A percentile compares a stretch with the other conserved stretches of the same genome.
phyloP scores from a whole-genome alignment of 2,113 vertebrate species.

The Xenopus laevis region DNA sequence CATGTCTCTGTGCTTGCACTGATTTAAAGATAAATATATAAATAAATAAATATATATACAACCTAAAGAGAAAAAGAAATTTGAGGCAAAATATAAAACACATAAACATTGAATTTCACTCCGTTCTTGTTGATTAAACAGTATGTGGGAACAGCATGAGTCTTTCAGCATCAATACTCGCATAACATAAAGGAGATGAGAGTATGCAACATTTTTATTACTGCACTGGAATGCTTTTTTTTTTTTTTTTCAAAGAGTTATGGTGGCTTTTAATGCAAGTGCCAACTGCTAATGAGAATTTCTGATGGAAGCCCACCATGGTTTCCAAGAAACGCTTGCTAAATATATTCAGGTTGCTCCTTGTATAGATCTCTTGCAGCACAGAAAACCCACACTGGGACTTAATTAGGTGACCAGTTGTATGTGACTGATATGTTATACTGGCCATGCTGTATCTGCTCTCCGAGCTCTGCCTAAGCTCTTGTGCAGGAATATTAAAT shows the following conservation, averaged over 20 bases:
- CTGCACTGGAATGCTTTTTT: too few relatives aligned
- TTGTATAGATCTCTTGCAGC: constrained; percentile 25
- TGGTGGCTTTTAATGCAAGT: constrained; percentile 1
- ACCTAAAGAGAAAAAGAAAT: neutral
- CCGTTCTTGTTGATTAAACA: too few relatives aligned
- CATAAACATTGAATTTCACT: neutral
- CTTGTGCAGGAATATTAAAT: too few relatives aligned
- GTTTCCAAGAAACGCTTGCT: constrained; percentile 31
- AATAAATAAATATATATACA: too few relatives aligned
- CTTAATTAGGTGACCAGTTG: constrained; percentile 28
- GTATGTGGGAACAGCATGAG: too few relatives aligned
- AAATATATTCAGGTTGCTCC: constrained; percentile 29
- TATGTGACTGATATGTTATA: constrained; percentile 4
- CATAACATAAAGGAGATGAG: too few relatives aligned
- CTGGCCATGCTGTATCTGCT: neutral
- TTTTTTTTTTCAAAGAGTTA: neutral
- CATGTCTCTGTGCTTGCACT: too few relatives aligned
- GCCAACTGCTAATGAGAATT: constrained; percentile 14
- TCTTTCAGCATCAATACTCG: too few relatives aligned
- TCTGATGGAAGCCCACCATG: constrained; percentile 21
- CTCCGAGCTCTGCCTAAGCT: too few relatives aligned
- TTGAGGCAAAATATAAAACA: neutral
- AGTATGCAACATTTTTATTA: too few relatives aligned
- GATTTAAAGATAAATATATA: too few relatives aligned
- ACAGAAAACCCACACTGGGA: constrained; percentile 8